Evolutionary conservation across 2,888 invertebrate genomes (phyloP).

Genomic region (Julus scanicus): DNA sequence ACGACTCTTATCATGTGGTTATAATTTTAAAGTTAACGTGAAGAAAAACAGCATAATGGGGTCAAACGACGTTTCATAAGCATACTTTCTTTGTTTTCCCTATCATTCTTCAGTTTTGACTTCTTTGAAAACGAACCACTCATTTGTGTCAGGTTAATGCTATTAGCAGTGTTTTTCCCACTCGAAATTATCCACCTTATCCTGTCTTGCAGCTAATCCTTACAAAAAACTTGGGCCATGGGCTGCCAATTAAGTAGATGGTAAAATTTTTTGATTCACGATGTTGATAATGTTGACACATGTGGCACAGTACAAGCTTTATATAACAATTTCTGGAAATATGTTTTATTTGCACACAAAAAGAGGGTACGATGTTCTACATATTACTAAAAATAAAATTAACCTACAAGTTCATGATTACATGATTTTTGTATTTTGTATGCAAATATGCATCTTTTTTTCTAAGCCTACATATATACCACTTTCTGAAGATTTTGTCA

Average conservation of each 20-base stretch:
- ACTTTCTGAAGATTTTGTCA: too few relatives aligned
- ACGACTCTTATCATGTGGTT: neutral
- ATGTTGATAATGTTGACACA: conserved; percentile 39
- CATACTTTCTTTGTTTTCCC: neutral
- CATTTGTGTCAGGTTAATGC: conserved; percentile 39
- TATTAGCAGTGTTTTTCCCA: neutral
- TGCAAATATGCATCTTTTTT: too few relatives aligned
- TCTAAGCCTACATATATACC: too few relatives aligned
- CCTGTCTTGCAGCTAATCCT: neutral
- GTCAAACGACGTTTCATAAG: neutral
- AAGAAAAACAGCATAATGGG: neutral
- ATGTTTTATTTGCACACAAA: neutral
- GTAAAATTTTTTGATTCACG: conserved; percentile 14
- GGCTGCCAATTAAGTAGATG: conserved; percentile 29
- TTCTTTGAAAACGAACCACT: conserved; percentile 23
- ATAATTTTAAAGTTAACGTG: neutral
- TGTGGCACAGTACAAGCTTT: neutral
- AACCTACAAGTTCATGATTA: too few relatives aligned
- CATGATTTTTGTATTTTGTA: too few relatives aligned
- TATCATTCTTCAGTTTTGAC: conserved; percentile 35
- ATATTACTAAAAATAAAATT: neutral
- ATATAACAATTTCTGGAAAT: neutral
- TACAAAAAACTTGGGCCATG: neutral
- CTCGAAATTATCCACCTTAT: conserved; percentile 12
- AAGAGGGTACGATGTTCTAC: neutral